Percentiles rank a stretch among this genome's conserved stretches.
These are phyloP conservation scores for Miopithecus talapoin DNA, from an alignment of 2,797 vertebrate species.

Conservation along the genomic window DNA sequence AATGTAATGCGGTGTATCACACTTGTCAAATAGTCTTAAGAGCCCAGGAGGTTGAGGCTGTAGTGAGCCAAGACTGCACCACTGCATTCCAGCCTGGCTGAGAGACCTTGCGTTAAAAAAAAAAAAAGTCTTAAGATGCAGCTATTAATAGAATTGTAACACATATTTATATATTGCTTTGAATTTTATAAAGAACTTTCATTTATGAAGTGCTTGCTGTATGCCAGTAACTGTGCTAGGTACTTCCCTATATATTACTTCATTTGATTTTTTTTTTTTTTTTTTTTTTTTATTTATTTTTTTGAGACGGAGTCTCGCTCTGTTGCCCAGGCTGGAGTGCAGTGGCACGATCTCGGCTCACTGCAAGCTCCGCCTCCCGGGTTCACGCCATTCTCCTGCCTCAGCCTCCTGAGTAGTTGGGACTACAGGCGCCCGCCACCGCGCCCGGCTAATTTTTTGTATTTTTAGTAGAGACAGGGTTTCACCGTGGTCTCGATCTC, in stretches of 20 bases:
- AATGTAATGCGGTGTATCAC: not conserved
- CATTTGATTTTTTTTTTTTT: conserved; percentile 34
- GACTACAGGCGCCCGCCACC: no score
- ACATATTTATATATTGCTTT: conserved; percentile 6
- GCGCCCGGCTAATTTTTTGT: no score
- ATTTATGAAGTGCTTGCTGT: not conserved
- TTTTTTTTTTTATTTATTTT: no score
- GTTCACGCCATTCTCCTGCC: no score
- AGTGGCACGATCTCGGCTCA: no score
- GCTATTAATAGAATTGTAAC: not conserved
- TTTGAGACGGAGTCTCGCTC: no score
- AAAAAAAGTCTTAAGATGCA: not conserved
- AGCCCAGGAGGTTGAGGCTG: not conserved
- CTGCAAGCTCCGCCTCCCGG: no score
- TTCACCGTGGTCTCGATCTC: no score
- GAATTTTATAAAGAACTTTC: conserved; percentile 19
- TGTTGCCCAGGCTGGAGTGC: no score
- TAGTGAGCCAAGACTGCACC: not conserved
- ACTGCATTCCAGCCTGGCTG: not conserved
- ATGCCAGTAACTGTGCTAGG: not conserved
- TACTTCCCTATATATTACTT: not conserved
- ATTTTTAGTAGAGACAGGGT: no score
- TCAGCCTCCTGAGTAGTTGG: no score
- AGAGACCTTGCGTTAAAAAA: not conserved
- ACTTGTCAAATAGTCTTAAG: conserved; percentile 23